Evolutionary conservation across 1,140 invertebrate genomes (phyloP), one percentile per base, ranked within the genome.

Genomic region (Cephus cinctus): DNA sequence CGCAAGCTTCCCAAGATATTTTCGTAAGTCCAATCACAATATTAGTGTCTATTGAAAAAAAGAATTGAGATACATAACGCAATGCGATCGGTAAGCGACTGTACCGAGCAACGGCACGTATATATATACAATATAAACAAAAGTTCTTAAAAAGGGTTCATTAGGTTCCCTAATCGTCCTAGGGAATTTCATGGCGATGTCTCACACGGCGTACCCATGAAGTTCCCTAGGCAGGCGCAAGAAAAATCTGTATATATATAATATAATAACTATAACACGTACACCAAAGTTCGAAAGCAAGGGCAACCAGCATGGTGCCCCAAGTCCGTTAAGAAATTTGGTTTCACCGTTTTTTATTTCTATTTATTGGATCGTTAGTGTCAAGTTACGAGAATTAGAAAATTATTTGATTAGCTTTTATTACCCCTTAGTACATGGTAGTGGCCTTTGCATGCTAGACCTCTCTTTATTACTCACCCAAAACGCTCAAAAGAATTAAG

Each of bases 1-100:
- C 83, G 90, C 75, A 92, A 88, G 78, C 86, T 98, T 71, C 96
- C 95, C 63, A 96, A 96, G 80, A 90, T 91, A 61, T 81, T 93
- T 73, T 90, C 89, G 90, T 93, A 81, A 87, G 89, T 89, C 65
- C 54, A 51, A 56, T 22, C 52, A 23, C 32, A 52, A 47, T 14
- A 54, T 40, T 50, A 38, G 34, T 14, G 44, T 27, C 31, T 47
- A 47, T 41, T 40, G 16, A 52, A 31, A 34, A 35, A 54, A 32
- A 40, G 6, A 18, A 32, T 30, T 38, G 42, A 31, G 42, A 36
- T 38, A 9, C 25, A n/a, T n/a, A n/a, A n/a, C n/a, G n/a, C n/a
- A n/a, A n/a, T n/a, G n/a, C n/a, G n/a, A n/a, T n/a, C n/a, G n/a
- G n/a, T n/a, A n/a, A n/a, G n/a, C n/a, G n/a, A n/a, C n/a, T n/a